These are phyloP conservation scores for Zelostemma sp. DNA, from an alignment of 1,140 invertebrate species.

Conservation along the genomic window DNA sequence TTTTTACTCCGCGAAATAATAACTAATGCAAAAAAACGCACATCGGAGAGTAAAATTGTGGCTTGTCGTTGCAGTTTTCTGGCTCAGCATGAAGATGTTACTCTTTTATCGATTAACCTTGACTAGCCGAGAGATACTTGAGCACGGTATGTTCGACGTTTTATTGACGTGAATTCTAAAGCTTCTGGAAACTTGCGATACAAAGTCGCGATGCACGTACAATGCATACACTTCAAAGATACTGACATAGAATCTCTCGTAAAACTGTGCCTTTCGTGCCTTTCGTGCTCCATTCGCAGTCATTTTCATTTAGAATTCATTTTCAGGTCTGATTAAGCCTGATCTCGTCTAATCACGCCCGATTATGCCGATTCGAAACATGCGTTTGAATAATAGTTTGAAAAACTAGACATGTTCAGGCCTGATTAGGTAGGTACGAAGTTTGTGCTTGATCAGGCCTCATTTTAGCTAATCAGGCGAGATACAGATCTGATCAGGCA, in stretches of 20 bases:
- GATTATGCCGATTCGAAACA: no score
- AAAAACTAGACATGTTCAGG: no score
- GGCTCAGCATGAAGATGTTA: slow-evolving; percentile 17
- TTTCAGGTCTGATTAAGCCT: no score
- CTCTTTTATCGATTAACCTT: slow-evolving; percentile 35
- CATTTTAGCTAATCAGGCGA: no score
- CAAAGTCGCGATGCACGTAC: slow-evolving; percentile 5
- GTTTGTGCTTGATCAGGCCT: no score
- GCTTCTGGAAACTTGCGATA: slow-evolving; percentile 1
- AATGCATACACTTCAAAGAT: neutral
- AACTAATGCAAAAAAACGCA: slow-evolving; percentile 1
- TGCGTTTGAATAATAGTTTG: no score
- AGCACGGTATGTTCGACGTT: slow-evolving; percentile 20
- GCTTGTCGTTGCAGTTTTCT: slow-evolving; percentile 5
- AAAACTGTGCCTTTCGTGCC: no score
- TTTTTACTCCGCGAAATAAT: neutral
- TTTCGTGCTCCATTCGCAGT: no score
- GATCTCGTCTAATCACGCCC: no score
- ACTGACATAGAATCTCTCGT: neutral
- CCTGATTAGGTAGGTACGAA: no score
- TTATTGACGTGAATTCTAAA: slow-evolving; percentile 32
- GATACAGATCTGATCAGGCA: no score
- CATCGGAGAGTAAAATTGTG: slow-evolving; percentile 14
- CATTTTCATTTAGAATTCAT: no score
- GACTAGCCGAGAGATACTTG: slow-evolving; percentile 21